Evolutionary conservation across 2,888 invertebrate species (phyloP).

Genomic region (Drosophila kambysellisi): DNA sequence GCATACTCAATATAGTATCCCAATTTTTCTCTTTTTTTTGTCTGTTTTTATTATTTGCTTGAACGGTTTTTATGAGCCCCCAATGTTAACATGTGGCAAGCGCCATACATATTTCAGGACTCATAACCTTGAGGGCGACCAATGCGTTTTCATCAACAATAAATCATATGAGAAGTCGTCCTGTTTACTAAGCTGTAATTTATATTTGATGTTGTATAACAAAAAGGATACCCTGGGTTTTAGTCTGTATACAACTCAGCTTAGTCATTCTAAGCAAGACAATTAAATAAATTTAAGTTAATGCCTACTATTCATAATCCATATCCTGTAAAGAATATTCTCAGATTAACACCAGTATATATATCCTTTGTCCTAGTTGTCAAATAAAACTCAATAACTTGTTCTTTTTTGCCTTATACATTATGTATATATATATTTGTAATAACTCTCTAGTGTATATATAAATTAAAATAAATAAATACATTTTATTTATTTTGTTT

Average conservation of each 20-base stretch:
- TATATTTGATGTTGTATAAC: conserved; percentile 14
- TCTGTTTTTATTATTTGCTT: conserved; percentile 50
- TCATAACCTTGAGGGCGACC: conserved; percentile 50
- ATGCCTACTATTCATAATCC: too few relatives aligned
- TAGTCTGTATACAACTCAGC: not conserved
- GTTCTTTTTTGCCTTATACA: conserved; percentile 75
- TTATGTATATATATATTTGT: conserved; percentile 82
- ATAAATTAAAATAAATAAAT: conserved; percentile 85
- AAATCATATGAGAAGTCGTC: conserved; percentile 63
- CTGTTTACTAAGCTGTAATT: conserved; percentile 51
- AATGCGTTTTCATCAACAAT: conserved; percentile 71
- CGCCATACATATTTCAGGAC: conserved; percentile 20
- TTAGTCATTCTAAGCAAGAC: not conserved
- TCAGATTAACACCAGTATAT: not conserved
- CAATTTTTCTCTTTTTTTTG: conserved; percentile 35
- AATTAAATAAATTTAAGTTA: not conserved
- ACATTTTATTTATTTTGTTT: conserved; percentile 79
- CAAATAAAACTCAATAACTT: conserved; percentile 5
- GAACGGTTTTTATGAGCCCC: conserved; percentile 45
- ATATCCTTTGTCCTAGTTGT: not conserved
- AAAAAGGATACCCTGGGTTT: not conserved
- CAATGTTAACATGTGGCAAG: conserved; percentile 54
- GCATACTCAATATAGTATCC: conserved; percentile 30
- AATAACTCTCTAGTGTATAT: conserved; percentile 85
- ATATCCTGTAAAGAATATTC: not conserved